phyloP scores from a whole-genome alignment of 2,113 vertebrate species.

The Cisticola juncidis region DNA sequence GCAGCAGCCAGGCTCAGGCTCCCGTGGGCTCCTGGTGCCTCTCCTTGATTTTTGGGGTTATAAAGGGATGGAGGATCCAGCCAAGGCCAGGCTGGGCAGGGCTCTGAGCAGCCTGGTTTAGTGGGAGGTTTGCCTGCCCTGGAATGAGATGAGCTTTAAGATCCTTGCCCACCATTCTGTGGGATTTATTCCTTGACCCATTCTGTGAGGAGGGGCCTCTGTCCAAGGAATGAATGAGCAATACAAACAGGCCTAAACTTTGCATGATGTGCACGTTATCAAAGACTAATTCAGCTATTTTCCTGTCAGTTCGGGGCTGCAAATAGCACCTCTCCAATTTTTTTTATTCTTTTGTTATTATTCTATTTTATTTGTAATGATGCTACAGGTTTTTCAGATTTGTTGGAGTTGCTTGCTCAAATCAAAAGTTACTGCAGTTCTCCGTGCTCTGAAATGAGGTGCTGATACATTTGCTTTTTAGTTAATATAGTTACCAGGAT shows the following conservation, averaged over 20 bases:
- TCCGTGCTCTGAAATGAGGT: neutral
- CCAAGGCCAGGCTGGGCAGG: neutral
- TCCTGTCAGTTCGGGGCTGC: neutral
- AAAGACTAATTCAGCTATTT: neutral
- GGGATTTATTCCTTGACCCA: no score
- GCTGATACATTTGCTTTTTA: neutral
- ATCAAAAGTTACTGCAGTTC: neutral
- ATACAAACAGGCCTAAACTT: neutral
- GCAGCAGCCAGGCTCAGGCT: neutral
- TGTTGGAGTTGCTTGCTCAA: neutral
- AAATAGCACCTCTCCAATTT: neutral
- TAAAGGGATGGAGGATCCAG: neutral
- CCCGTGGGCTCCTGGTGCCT: fast-evolving
- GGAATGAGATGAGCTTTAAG: neutral
- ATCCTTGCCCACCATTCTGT: neutral
- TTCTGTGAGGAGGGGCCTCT: neutral
- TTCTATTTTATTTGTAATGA: neutral
- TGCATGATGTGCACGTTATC: neutral
- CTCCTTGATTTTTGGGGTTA: neutral
- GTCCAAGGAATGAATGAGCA: neutral
- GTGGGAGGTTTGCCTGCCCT: neutral
- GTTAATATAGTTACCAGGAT: neutral
- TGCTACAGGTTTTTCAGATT: neutral
- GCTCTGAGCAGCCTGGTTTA: neutral
- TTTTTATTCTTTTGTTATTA: neutral